A percentile compares a stretch with the other conserved stretches of the same genome.
phyloP scores from a whole-genome alignment of 2,113 vertebrate species.

The Pontoporia blainvillei region DNA sequence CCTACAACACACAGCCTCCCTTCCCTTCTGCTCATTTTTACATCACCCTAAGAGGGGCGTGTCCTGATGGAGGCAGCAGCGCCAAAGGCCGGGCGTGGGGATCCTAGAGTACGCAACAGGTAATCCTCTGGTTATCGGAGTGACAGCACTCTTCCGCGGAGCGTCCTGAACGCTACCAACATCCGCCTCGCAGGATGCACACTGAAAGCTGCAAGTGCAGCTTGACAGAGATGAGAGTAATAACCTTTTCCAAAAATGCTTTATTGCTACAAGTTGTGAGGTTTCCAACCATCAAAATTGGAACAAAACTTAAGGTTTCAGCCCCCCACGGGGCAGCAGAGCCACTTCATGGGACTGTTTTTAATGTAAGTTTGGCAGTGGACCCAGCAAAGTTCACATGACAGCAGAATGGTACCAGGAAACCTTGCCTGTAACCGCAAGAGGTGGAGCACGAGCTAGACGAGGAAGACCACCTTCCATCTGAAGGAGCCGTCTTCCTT shows the following conservation, averaged over 20 bases:
- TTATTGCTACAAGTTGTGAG: conserved; percentile 42
- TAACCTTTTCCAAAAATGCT: conserved; percentile 22
- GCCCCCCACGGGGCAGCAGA: not conserved
- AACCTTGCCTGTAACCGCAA: conserved; percentile 72
- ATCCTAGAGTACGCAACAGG: not conserved
- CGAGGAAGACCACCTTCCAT: not conserved
- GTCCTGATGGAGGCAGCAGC: not conserved
- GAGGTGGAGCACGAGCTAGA: conserved; percentile 68
- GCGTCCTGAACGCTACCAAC: not conserved
- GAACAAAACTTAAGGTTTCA: conserved; percentile 6
- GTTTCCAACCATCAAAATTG: not conserved
- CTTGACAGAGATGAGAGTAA: not conserved
- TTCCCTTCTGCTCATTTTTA: not conserved
- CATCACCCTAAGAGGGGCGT: too few species aligned
- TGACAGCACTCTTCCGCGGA: not conserved
- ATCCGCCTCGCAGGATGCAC: not conserved
- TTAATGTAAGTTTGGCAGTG: conserved; percentile 82
- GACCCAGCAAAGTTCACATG: conserved; percentile 80
- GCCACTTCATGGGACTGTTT: not conserved
- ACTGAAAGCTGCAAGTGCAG: not conserved
- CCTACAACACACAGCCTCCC: not conserved
- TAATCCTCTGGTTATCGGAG: not conserved
- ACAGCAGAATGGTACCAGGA: conserved; percentile 74
- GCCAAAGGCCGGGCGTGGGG: not conserved
- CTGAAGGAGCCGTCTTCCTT: conserved; percentile 12